A percentile compares a stretch with the other conserved stretches of the same genome.
These are phyloP conservation scores for Dyspetes luteomarginatus DNA, from an alignment of 2,888 invertebrate species.

Conservation along the genomic window DNA sequence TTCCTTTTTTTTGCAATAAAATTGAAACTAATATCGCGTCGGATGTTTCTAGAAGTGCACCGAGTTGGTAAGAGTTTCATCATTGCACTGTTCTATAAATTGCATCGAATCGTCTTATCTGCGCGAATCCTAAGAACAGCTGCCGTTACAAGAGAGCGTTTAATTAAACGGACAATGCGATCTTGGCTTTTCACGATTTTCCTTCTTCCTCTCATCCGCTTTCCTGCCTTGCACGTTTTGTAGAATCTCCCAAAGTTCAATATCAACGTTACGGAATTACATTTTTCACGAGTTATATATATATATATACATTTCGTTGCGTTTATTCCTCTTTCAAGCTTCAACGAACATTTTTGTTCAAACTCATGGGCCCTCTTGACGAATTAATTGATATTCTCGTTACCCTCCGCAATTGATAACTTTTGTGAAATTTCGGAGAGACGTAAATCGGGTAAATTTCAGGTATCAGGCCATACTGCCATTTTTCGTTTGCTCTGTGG, in stretches of 20 bases:
- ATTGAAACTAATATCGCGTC: constrained; percentile 25
- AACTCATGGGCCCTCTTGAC: constrained; percentile 50
- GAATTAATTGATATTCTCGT: constrained; percentile 74
- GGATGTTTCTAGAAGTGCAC: constrained; percentile 20
- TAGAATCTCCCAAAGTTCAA: constrained; percentile 56
- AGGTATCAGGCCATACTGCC: too few species aligned
- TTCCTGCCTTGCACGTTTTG: constrained; percentile 6
- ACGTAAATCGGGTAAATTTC: not conserved
- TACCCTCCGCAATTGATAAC: not conserved
- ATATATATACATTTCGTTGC: constrained; percentile 3
- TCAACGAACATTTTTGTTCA: constrained; percentile 9
- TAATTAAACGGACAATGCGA: constrained; percentile 68
- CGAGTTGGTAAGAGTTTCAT: not conserved
- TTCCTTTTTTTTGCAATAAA: constrained; percentile 6
- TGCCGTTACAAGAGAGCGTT: constrained; percentile 53
- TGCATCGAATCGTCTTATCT: constrained; percentile 57
- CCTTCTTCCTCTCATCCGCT: not conserved
- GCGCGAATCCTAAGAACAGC: constrained; percentile 59
- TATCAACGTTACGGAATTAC: constrained; percentile 64
- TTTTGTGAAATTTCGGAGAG: not conserved
- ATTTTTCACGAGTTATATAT: constrained; percentile 54
- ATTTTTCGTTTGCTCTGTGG: too few species aligned
- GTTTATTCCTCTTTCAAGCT: constrained; percentile 23
- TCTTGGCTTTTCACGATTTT: constrained; percentile 13
- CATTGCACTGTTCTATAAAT: constrained; percentile 38